Evolutionary conservation across 1,140 invertebrate genomes (phyloP).

Genomic region (Drosophila pruinosa): DNA sequence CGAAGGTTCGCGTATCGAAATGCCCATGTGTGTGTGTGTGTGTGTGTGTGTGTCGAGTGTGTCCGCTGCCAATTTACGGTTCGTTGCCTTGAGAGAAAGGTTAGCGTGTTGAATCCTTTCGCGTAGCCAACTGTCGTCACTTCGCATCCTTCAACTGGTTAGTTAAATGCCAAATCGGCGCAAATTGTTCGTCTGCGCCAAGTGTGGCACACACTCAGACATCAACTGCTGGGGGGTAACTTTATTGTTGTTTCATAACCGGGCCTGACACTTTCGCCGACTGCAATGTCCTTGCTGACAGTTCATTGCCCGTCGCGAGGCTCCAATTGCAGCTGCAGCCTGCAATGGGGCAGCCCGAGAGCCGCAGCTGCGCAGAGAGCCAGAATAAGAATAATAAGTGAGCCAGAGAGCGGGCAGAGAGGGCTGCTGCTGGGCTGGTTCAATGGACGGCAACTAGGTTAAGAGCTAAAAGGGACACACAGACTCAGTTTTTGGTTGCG

Average conservation of each 20-base stretch:
- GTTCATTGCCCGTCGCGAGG: slow-evolving; percentile 59
- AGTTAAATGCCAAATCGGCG: slow-evolving; percentile 68
- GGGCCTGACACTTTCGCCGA: slow-evolving; percentile 31
- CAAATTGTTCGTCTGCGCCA: slow-evolving; percentile 35
- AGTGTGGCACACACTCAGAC: not conserved
- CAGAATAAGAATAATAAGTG: not conserved
- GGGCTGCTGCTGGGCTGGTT: slow-evolving; percentile 36
- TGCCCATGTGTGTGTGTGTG: not conserved
- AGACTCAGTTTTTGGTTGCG: slow-evolving; percentile 4
- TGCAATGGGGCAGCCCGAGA: slow-evolving; percentile 9
- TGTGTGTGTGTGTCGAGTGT: too few relatives aligned
- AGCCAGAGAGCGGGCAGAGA: not conserved
- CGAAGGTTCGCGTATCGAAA: slow-evolving; percentile 22
- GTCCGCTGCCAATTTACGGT: slow-evolving; percentile 6
- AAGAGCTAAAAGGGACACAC: slow-evolving; percentile 36
- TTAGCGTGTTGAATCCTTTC: not conserved
- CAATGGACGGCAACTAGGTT: slow-evolving; percentile 75
- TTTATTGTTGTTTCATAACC: slow-evolving; percentile 51
- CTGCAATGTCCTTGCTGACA: slow-evolving; percentile 68
- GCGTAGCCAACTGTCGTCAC: not conserved
- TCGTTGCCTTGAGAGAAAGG: slow-evolving; percentile 9
- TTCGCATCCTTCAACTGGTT: slow-evolving; percentile 68
- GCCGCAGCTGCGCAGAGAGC: slow-evolving; percentile 26
- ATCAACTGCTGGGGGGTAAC: not conserved
- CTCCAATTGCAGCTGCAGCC: slow-evolving; percentile 27